Conservation (phyloP, 2,888 invertebrate species). For the Chaetogeoica ovagalla region DNA sequence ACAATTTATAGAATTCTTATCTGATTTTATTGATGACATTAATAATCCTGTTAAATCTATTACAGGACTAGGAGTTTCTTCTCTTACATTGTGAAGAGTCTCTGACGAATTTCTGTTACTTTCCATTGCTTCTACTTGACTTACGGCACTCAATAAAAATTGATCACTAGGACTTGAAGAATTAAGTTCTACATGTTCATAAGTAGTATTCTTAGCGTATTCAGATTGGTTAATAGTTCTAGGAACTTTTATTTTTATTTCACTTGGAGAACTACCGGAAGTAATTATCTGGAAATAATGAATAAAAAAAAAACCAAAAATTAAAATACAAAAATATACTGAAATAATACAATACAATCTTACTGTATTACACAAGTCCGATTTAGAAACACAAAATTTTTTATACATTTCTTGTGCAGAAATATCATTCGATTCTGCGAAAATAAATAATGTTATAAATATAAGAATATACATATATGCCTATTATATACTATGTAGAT, state of each 20-base stretch:
- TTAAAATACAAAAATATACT: background rate
- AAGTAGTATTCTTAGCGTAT: background rate
- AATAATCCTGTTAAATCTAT: background rate
- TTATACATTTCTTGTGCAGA: background rate
- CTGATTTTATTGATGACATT: no score
- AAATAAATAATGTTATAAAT: background rate
- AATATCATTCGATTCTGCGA: background rate
- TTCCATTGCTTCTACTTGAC: slow-evolving; percentile 16
- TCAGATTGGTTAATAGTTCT: background rate
- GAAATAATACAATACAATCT: background rate
- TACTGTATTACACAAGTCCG: background rate
- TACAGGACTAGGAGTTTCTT: slow-evolving; percentile 9
- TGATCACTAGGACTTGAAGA: slow-evolving; percentile 29
- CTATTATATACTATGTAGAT: background rate
- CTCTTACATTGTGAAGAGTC: background rate
- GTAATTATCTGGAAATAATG: background rate
- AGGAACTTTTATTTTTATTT: background rate
- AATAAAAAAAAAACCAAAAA: background rate
- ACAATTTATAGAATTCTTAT: no score
- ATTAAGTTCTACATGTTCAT: background rate
- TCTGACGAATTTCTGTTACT: background rate
- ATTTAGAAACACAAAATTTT: background rate
- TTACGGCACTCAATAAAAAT: slow-evolving; percentile 27
- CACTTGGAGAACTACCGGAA: background rate
- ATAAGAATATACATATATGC: background rate